Evolutionary conservation across 2,797 vertebrate species (phyloP).

Genomic region (Poeciliopsis gracilis): DNA sequence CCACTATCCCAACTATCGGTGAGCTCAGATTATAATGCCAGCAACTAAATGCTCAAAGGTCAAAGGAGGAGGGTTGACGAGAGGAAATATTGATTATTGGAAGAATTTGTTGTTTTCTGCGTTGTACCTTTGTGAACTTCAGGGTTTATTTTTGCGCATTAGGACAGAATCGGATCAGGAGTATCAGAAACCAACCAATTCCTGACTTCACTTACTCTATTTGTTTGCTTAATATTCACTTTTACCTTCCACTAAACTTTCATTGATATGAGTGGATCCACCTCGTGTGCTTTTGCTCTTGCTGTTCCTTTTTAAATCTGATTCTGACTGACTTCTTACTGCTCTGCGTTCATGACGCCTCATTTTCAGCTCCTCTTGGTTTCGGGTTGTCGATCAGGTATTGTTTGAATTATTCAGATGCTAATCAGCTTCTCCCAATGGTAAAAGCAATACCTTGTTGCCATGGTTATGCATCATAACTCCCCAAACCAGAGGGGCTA

Average conservation of each 20-base stretch:
- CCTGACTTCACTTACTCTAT: neutral
- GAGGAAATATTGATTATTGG: neutral
- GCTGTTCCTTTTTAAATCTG: neutral
- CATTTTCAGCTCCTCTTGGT: neutral
- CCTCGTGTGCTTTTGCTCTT: neutral
- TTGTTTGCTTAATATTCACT: neutral
- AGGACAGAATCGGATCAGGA: neutral
- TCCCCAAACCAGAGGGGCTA: neutral
- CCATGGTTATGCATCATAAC: neutral
- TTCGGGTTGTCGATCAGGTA: neutral
- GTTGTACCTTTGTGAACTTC: neutral
- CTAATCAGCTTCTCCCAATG: neutral
- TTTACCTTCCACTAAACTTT: neutral
- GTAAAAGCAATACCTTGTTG: neutral
- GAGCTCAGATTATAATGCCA: neutral
- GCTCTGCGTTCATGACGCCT: neutral
- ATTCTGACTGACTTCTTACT: neutral
- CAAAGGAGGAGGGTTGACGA: neutral
- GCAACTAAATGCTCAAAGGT: neutral
- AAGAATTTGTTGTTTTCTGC: neutral
- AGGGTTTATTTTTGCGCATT: neutral
- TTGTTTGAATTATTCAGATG: neutral
- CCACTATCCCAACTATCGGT: constrained; percentile 96
- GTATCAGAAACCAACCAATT: neutral
- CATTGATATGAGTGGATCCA: neutral